phyloP scores from a whole-genome alignment of 2,113 vertebrate species.

The Emydocephalus ijimae region DNA sequence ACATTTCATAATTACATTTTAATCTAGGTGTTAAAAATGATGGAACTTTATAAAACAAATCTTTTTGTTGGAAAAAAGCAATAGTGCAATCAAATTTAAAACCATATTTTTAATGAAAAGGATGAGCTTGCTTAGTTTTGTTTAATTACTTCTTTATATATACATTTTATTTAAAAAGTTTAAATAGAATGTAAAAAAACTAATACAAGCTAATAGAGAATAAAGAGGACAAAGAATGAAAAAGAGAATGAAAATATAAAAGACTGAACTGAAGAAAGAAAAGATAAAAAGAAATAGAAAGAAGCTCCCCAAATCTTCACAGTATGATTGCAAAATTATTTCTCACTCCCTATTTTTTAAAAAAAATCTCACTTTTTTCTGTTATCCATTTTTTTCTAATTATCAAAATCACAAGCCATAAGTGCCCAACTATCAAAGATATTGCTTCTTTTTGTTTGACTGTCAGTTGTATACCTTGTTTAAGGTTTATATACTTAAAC shows the following conservation, averaged over 20 bases:
- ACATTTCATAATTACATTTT: not conserved
- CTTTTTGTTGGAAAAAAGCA: not conserved
- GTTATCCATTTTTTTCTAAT: too few species aligned
- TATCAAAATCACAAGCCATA: too few species aligned
- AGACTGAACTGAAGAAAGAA: not conserved
- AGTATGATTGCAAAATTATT: not conserved
- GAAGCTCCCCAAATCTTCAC: not conserved
- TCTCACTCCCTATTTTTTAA: not conserved
- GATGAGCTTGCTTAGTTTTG: conserved; percentile 34
- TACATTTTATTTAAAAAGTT: not conserved
- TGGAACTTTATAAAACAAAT: not conserved
- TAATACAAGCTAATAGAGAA: not conserved
- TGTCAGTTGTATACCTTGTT: too few species aligned
- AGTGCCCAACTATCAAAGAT: too few species aligned
- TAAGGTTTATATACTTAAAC: too few species aligned
- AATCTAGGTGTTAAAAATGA: not conserved
- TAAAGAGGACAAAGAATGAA: not conserved
- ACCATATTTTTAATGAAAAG: not conserved
- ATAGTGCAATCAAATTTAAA: not conserved
- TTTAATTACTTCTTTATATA: conserved; percentile 34
- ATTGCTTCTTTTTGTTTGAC: too few species aligned
- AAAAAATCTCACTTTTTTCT: not conserved
- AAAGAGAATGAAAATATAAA: not conserved
- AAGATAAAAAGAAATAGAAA: not conserved
- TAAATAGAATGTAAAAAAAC: not conserved